A percentile compares a stretch with the other conserved stretches of the same genome.
Conservation (phyloP, 2,888 invertebrate species). For the Pedicia rivosa region DNA sequence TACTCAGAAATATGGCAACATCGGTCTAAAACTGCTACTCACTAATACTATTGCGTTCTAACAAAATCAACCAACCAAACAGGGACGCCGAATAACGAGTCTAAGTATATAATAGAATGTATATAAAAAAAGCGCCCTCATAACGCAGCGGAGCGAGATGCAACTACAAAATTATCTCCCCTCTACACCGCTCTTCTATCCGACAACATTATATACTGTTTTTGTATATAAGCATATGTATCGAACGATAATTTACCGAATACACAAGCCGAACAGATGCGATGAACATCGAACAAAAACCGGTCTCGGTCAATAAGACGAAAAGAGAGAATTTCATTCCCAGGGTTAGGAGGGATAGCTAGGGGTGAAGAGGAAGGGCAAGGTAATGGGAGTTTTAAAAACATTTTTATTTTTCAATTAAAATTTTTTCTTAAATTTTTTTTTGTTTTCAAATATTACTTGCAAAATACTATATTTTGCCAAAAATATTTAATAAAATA, state of each 20-base stretch:
- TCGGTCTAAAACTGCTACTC: slow-evolving; percentile 24
- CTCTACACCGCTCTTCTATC: slow-evolving; percentile 2
- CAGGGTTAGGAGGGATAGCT: slow-evolving; percentile 7
- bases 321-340: slow-evolving; percentile 7
- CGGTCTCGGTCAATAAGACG: slow-evolving; percentile 13
- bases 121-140: slow-evolving; percentile 32
- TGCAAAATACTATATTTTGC: no score
- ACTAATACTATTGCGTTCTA: slow-evolving; percentile 19
- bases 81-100: slow-evolving; percentile 4
- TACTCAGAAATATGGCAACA: slow-evolving; percentile 31
- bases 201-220: no score
- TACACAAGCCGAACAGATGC: slow-evolving; percentile 8
- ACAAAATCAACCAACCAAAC: slow-evolving; percentile 37
- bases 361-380: slow-evolving; percentile 6
- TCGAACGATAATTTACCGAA: background rate
- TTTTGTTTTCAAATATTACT: no score
- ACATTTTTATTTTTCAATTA: background rate
- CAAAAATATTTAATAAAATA: no score
- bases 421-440: background rate
- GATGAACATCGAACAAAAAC: slow-evolving; percentile 14
- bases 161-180: slow-evolving; percentile 8
- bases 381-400: slow-evolving; percentile 2
- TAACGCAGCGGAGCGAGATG: slow-evolving; percentile 33
- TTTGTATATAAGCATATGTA: background rate
- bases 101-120: background rate